phyloP scores from a whole-genome alignment of 2,113 vertebrate species.

The Pteropus alecto region DNA sequence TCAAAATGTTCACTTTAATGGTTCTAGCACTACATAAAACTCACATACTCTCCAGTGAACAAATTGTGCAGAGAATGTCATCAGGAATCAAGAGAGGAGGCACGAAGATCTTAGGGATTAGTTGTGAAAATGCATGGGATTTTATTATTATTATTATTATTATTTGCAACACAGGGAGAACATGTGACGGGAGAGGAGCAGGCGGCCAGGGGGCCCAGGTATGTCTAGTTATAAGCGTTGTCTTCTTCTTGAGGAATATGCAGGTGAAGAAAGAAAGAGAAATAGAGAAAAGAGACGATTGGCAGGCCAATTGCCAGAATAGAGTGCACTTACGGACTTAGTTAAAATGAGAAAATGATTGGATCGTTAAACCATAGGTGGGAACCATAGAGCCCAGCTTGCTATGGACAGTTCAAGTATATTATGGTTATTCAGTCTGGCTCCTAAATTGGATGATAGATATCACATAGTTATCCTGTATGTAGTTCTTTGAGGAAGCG shows the following conservation, averaged over 20 bases:
- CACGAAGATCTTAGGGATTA: not conserved
- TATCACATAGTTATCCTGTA: not conserved
- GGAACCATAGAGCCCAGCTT: not conserved
- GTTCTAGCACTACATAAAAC: slow-evolving; percentile 68
- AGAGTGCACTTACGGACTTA: not conserved
- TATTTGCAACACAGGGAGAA: not conserved
- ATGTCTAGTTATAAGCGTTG: not conserved
- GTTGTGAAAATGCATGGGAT: not conserved
- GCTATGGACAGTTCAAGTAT: accelerated
- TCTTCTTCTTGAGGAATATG: not conserved
- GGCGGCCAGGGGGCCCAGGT: too few relatives aligned
- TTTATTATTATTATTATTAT: not conserved
- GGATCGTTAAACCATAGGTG: not conserved
- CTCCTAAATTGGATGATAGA: not conserved
- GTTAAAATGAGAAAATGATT: not conserved
- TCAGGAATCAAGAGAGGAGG: not conserved
- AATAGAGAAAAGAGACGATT: not conserved
- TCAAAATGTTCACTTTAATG: slow-evolving; percentile 51
- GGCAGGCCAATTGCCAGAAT: not conserved
- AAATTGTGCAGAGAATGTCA: not conserved
- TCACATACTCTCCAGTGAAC: slow-evolving; percentile 4
- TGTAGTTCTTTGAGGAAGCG: not conserved
- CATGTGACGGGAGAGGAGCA: not conserved
- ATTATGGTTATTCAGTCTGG: not conserved
- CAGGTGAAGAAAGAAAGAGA: not conserved